Conservation (phyloP, 92 coral and sea anemone species). For the Blastomussa wellsi region DNA sequence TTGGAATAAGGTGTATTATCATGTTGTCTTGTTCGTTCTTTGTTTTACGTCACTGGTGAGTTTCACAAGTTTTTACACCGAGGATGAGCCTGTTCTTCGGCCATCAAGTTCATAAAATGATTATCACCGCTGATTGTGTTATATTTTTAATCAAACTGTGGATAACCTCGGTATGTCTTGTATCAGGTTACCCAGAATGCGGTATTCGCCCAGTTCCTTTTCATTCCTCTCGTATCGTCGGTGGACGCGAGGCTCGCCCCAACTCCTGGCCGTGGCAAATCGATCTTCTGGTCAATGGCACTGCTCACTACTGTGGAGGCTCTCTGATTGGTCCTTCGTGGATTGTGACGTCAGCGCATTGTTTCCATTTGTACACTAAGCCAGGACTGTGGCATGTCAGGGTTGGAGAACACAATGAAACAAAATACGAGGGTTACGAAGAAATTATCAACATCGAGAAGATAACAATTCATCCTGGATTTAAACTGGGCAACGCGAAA, state of each 20-base stretch:
- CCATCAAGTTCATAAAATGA: no score
- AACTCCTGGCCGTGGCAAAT: constrained; percentile 99
- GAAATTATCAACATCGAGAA: constrained; percentile 69
- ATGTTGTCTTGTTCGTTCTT: no score
- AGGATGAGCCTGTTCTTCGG: no score
- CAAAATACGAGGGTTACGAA: constrained; percentile 75
- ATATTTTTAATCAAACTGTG: no score
- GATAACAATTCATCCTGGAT: constrained; percentile 77
- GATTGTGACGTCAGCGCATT: constrained; percentile 89
- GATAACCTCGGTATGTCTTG: background rate
- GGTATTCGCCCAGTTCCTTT: constrained; percentile 58
- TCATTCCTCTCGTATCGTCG: constrained; percentile 71
- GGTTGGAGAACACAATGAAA: constrained; percentile 85
- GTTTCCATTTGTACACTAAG: constrained; percentile 60
- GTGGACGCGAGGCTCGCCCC: constrained; percentile 87
- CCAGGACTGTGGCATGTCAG: constrained; percentile 67
- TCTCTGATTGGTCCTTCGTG: constrained; percentile 78
- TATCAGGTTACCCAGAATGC: constrained; percentile 26
- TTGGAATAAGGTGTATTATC: no score
- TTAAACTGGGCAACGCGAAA: constrained; percentile 32
- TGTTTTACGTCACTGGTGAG: no score
- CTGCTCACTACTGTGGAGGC: constrained; percentile 86
- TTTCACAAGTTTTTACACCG: no score
- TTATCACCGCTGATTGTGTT: no score
- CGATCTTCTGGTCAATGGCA: constrained; percentile 72